phyloP scores from a whole-genome alignment of 2,797 vertebrate genomes.

The Alfaro cultratus region DNA sequence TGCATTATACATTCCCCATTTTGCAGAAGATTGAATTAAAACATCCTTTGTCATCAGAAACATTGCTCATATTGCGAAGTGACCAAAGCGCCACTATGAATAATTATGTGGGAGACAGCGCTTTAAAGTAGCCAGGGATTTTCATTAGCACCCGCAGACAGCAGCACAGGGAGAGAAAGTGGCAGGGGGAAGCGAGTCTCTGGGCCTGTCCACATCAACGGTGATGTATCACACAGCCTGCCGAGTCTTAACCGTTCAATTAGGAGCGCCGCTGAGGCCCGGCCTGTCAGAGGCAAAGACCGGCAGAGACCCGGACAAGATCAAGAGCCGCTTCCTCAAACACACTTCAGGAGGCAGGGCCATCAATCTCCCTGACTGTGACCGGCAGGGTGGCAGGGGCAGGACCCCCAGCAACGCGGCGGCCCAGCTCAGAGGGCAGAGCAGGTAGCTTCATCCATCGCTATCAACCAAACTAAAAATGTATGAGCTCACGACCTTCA shows the following conservation, averaged over 20 bases:
- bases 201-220: slow-evolving; percentile 63
- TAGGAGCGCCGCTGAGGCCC: slow-evolving; percentile 73
- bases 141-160: slow-evolving; percentile 68
- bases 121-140: slow-evolving; percentile 68
- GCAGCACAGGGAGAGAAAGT: slow-evolving; percentile 39
- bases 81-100: slow-evolving; percentile 60
- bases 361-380: slow-evolving; percentile 74
- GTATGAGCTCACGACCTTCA: slow-evolving; percentile 79
- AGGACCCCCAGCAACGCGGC: slow-evolving; percentile 44
- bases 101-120: slow-evolving; percentile 55
- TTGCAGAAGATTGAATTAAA: slow-evolving; percentile 69
- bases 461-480: slow-evolving; percentile 72
- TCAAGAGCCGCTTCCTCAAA: slow-evolving; percentile 79
- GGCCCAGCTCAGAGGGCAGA: slow-evolving; percentile 59
- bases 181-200: slow-evolving; percentile 29
- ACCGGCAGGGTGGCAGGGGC: slow-evolving; percentile 57
- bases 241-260: slow-evolving; percentile 79
- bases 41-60: slow-evolving; percentile 71
- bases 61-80: slow-evolving; percentile 64
- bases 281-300: slow-evolving; percentile 66
- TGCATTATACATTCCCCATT: slow-evolving; percentile 62
- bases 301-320: slow-evolving; percentile 70
- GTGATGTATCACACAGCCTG: slow-evolving; percentile 75
- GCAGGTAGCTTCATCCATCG: slow-evolving; percentile 73
- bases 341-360: slow-evolving; percentile 59